Base-by-base conservation (phyloP, 2,113 vertebrate genomes). In the Phrynosoma blainvillii region DNA sequence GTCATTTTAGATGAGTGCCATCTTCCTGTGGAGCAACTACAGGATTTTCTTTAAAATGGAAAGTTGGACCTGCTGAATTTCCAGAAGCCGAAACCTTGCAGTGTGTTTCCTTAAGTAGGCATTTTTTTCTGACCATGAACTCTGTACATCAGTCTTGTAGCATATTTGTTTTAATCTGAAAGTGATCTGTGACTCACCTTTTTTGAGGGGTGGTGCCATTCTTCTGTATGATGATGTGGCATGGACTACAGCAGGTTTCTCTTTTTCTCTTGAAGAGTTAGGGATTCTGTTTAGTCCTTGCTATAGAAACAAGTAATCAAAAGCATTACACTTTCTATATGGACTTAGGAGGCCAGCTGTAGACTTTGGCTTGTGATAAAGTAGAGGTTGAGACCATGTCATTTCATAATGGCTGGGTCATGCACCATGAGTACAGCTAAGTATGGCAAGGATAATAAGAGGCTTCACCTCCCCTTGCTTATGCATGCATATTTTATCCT, bases 171-270 rank as follows among this genome's bases (percentile, higher is more conserved):
- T 42, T 85, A 36, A 85, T 77, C 74, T 65, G 40, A 85, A 65
- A 85, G 56, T 62, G 30, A 47, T 47, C 9, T 18, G 27, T 85
- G 73, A 77, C 40, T 85, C 74, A 85, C 8, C 59, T 65, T 30
- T 65, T 30, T 47, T 47, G n/a, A n/a, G n/a, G 11, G 40, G 4
- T 85, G 75, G 36, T 32, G 62, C 79, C 32, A 25, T 62, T 65
- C 73, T 59, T 76, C 75, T 76, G 59, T 20, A 66, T 59, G 74
- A 66, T 77, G 73, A 85, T 85, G 74, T 85, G 84, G 73, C 74
- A 77, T 66, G 59, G 14, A 25, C 56, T 47, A 66, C 11, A 62
- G 74, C 30, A 85, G n/a, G 74, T 77, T 42, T 77, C 59, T 47
- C 18, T 85, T 85, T 77, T 42, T 77, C 59, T 47, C 18, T 85